Conservation (phyloP, 2,888 invertebrate species). For the Pogonocherus hispidulus region DNA sequence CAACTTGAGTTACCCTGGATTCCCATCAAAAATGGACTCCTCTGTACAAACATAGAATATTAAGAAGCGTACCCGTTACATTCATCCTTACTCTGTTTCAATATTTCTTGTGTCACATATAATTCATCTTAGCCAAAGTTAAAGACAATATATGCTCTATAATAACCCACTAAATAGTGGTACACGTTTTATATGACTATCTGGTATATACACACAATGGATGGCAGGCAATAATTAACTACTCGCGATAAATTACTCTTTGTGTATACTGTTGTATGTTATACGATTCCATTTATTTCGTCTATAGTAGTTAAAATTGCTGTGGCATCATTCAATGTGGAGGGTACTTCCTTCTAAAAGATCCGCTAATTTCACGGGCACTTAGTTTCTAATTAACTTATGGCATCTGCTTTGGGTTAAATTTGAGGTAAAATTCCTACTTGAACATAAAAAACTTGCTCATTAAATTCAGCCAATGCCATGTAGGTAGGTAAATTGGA, state of each 20-base stretch:
- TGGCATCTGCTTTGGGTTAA: constrained; percentile 2
- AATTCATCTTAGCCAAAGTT: too few relatives aligned
- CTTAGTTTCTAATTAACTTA: constrained; percentile 36
- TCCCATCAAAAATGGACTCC: too few relatives aligned
- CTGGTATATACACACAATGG: constrained; percentile 27
- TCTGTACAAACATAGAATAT: too few relatives aligned
- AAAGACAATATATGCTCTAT: not conserved
- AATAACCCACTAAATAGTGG: not conserved
- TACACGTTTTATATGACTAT: constrained; percentile 27
- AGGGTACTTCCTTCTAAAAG: constrained; percentile 29
- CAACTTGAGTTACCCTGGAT: too few relatives aligned
- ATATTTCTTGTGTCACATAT: too few relatives aligned
- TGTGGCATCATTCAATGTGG: constrained; percentile 21
- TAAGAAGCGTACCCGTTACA: too few relatives aligned
- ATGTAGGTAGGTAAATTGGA: too few relatives aligned
- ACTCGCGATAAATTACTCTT: constrained; percentile 24
- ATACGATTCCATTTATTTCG: constrained; percentile 30
- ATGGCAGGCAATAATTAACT: constrained; percentile 25
- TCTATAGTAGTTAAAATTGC: constrained; percentile 13
- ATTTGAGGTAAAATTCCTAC: constrained; percentile 4
- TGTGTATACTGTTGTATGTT: constrained; percentile 15
- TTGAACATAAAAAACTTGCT: not conserved
- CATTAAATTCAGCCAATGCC: too few relatives aligned
- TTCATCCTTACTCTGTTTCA: too few relatives aligned
- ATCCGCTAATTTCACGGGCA: constrained; percentile 37